Conservation (phyloP, 2,797 vertebrate genomes). For the Sparus aurata region DNA sequence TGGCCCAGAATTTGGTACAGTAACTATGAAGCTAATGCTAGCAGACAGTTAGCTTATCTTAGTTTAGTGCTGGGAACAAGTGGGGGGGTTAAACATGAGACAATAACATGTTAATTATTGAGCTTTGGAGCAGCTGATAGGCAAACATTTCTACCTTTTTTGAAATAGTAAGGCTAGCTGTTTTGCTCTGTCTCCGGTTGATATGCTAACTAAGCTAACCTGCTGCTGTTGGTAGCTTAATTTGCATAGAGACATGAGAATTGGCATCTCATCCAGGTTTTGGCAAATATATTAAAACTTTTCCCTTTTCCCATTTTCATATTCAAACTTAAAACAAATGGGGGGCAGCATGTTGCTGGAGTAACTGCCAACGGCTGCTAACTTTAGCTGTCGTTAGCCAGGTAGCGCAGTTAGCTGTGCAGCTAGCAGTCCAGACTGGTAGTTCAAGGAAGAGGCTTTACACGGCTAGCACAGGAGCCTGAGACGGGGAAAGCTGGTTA, state of each 20-base stretch:
- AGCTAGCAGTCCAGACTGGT: no score
- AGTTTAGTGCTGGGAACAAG: neutral
- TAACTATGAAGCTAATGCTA: neutral
- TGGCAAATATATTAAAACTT: neutral
- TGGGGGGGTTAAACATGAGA: neutral
- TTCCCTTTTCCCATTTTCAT: neutral
- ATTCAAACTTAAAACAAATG: no score
- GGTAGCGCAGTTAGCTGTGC: no score
- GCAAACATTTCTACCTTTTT: neutral
- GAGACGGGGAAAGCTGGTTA: no score
- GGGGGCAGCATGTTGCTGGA: no score
- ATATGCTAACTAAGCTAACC: neutral
- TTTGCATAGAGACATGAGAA: neutral
- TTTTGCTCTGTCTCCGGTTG: neutral
- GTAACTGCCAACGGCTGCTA: no score
- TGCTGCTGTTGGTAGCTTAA: no score
- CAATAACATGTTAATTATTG: neutral
- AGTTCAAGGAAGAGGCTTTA: no score
- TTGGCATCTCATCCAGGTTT: neutral
- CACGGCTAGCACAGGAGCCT: no score
- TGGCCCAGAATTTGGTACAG: neutral
- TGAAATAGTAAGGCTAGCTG: neutral
- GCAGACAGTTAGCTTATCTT: neutral
- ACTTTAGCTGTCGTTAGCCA: no score
- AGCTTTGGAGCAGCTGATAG: neutral